Conservation (phyloP, 2,113 vertebrate genomes). For the Hemiprocne comata region DNA sequence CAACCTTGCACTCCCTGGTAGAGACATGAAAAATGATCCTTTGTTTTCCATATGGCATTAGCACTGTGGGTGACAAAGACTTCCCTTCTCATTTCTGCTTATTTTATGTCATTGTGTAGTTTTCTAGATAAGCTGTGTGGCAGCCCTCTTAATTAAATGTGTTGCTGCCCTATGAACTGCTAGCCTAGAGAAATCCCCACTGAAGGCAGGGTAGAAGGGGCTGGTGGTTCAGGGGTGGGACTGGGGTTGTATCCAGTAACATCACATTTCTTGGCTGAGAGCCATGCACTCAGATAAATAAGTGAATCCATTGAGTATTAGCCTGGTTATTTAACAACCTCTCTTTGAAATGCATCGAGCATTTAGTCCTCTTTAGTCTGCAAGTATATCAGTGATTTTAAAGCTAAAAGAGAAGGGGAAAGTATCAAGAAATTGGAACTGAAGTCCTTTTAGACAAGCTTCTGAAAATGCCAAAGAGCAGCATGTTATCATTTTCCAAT, state of each 20-base stretch:
- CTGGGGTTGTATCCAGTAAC: neutral
- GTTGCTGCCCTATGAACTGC: neutral
- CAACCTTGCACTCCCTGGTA: neutral
- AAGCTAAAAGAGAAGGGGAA: neutral
- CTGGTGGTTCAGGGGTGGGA: neutral
- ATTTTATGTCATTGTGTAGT: neutral
- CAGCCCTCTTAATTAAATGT: neutral
- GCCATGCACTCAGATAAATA: neutral
- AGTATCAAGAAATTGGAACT: neutral
- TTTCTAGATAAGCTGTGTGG: constrained; percentile 23
- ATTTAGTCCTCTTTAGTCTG: neutral
- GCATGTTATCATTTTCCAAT: neutral
- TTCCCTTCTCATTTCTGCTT: constrained; percentile 15
- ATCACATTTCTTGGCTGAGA: neutral
- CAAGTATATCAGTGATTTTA: neutral
- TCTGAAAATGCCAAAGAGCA: neutral
- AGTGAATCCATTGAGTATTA: neutral
- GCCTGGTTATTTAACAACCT: neutral
- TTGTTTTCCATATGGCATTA: neutral
- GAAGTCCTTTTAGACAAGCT: neutral
- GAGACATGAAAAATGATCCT: constrained; percentile 9
- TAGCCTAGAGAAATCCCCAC: neutral
- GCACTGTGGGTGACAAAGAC: constrained; percentile 15
- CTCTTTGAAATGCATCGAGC: constrained; percentile 9
- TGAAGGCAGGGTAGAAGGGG: neutral